Conservation (phyloP, 1,140 invertebrate genomes). For the Vanessa atalanta region DNA sequence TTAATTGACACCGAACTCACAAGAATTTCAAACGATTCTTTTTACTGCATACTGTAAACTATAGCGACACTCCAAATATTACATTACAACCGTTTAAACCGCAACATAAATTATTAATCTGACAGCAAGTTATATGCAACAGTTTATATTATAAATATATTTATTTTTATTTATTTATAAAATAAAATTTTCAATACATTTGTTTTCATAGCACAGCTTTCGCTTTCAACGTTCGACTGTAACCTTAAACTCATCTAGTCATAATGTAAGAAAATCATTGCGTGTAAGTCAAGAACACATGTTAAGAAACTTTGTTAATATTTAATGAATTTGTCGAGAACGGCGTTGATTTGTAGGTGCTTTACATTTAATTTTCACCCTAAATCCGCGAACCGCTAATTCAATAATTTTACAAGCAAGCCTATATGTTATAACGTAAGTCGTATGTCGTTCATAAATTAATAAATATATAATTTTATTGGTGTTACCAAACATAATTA, state of each 20-base stretch:
- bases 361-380: constrained; percentile 70
- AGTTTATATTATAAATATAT: too few species aligned
- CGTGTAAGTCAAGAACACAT: constrained; percentile 69
- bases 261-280: constrained; percentile 61
- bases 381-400: constrained; percentile 64
- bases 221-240: not conserved
- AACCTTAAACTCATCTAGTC: constrained; percentile 32
- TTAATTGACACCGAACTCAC: too few species aligned
- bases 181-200: too few species aligned
- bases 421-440: constrained; percentile 41
- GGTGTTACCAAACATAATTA: too few species aligned
- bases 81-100: too few species aligned
- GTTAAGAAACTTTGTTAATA: constrained; percentile 78
- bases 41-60: too few species aligned
- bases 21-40: too few species aligned
- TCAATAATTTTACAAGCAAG: constrained; percentile 64
- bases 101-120: too few species aligned
- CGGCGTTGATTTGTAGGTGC: constrained; percentile 68
- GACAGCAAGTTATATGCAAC: too few species aligned
- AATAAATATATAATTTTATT: not conserved
- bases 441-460: not conserved
- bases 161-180: too few species aligned
- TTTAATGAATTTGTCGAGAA: constrained; percentile 69
- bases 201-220: too few species aligned
- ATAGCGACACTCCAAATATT: too few species aligned